Conservation (phyloP, 2,797 vertebrate species). For the Enteromius radiatus region DNA sequence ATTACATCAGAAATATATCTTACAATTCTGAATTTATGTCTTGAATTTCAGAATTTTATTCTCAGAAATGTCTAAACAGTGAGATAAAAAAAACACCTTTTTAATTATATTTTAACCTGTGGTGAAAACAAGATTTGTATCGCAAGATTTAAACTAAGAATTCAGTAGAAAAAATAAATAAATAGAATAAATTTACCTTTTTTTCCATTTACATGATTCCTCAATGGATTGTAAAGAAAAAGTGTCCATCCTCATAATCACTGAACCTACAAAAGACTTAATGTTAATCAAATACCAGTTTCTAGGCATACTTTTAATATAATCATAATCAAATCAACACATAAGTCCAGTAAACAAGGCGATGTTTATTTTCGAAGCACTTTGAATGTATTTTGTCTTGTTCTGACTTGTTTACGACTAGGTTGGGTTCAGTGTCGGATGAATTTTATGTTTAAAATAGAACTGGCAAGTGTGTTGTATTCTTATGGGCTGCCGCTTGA, state of each 20-base stretch:
- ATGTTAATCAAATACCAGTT: background rate
- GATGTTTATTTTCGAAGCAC: background rate
- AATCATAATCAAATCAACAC: background rate
- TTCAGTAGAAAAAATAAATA: no score
- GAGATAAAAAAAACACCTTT: no score
- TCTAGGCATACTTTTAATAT: background rate
- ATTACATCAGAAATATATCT: no score
- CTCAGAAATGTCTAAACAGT: no score
- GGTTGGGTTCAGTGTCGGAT: background rate
- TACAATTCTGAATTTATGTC: no score
- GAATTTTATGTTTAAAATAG: conserved; percentile 49
- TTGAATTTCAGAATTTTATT: no score
- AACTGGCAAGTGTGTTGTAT: conserved; percentile 34
- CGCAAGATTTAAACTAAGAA: no score
- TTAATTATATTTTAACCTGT: no score
- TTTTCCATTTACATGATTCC: background rate
- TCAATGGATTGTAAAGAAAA: background rate
- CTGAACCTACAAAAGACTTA: background rate
- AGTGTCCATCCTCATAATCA: background rate
- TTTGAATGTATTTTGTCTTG: background rate
- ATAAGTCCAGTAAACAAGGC: background rate
- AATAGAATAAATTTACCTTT: no score
- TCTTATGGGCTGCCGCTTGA: conserved; percentile 19
- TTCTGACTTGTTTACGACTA: conserved; percentile 23
- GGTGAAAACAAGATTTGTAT: no score